Base-by-base conservation (phyloP, 2,888 invertebrate genomes). In the Drosophila sordidapex region DNA sequence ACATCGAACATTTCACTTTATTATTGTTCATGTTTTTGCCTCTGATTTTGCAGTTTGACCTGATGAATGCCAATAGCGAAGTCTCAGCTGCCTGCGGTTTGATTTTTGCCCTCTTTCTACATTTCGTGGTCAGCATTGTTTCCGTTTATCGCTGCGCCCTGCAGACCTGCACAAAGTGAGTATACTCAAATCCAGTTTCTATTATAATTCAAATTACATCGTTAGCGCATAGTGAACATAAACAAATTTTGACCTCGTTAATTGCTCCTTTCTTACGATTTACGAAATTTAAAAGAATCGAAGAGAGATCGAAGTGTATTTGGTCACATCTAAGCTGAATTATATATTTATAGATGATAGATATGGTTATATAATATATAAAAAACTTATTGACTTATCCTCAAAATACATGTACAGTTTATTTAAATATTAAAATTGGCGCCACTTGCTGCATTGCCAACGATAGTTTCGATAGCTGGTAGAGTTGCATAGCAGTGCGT, bases 141-240 rank as follows among this genome's bases (percentile, higher is more conserved):
- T 93, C 93, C 0, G 93, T 93, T 21, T 93, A 93, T 72, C 90
- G 92, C 59, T 92, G 92, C 60, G 93, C 93, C 31, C 78, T 92
- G 49, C 91, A 92, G 76, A 87, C 93, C 33, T 93, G 93, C 75
- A 91, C 91, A 68, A 92, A 92, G 93, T 93, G 77, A 93, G 93
- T 89, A 74, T 21, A 54, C 25, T 53, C 1, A 52, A 15, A 46
- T 46, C 25, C 25, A 25, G 15, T 25, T 46, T 46, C 15, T 15
- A 46, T 25, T 46, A 15, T 46, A 46, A 8, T 46, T 46, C 46
- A 46, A 15, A 46, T 4, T 46, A 25, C 21, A 46, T 46, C 7
- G 21, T 8, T 46, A 4, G 8, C 7, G 7, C 46, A 25, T 25
- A 46, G 8, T 46, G 15, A 25, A 46, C 2, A 25, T 46, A 15